These are phyloP conservation scores for Pinctada fucata DNA, from an alignment of 2,888 invertebrate species.

Conservation along the genomic window DNA sequence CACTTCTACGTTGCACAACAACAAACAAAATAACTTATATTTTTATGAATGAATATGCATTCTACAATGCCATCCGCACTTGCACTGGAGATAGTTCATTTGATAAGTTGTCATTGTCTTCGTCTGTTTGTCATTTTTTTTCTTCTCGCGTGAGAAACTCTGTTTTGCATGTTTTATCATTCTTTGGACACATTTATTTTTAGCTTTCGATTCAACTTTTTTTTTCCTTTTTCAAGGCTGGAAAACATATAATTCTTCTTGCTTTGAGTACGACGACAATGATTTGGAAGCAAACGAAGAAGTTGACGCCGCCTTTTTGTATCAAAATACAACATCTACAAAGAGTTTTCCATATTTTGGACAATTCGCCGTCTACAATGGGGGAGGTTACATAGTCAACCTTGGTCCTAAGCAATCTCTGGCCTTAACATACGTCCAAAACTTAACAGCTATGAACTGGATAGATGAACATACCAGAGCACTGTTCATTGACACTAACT, in stretches of 20 bases:
- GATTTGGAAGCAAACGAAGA: neutral
- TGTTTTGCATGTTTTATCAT: too few species aligned
- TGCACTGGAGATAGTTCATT: too few species aligned
- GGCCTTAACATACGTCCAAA: conserved; percentile 24
- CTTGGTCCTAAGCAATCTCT: conserved; percentile 31
- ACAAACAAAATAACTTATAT: too few species aligned
- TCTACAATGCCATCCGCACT: too few species aligned
- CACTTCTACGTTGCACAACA: too few species aligned
- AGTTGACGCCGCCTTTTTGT: conserved; percentile 17
- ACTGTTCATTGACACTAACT: conserved; percentile 40
- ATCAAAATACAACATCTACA: conserved; percentile 7
- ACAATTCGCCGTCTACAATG: conserved; percentile 30
- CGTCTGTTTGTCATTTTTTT: too few species aligned
- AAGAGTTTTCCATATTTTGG: conserved; percentile 29
- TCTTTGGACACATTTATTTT: too few species aligned
- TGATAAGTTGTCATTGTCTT: too few species aligned
- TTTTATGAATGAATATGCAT: too few species aligned
- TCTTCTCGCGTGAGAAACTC: too few species aligned
- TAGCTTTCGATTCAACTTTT: too few species aligned
- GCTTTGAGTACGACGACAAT: conserved; percentile 21
- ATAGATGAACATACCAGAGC: conserved; percentile 50
- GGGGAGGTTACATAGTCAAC: conserved; percentile 42
- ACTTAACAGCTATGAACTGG: conserved; percentile 41
- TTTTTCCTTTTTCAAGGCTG: conserved; percentile 6
- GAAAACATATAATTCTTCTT: conserved; percentile 17